Evolutionary conservation across 2,113 vertebrate species (phyloP), one percentile per base, ranked within the genome.

Genomic region (Morone saxatilis): DNA sequence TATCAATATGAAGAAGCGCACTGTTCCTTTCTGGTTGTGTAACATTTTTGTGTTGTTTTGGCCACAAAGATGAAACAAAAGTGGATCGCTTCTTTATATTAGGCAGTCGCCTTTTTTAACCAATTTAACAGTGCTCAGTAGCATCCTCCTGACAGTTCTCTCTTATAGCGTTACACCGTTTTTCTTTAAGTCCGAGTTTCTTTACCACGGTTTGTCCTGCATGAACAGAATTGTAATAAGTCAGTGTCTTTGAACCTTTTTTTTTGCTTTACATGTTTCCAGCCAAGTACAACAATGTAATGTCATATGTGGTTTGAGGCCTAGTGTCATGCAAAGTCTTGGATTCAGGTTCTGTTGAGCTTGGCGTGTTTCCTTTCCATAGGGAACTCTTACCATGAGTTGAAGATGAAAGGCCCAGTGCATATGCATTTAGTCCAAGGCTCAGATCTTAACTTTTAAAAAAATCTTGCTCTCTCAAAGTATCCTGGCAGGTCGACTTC

Each of bases 341-440:
- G 80, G 47, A 70, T 82, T 80, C n/a, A 41, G 53, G 53, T 75
- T 86, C 41, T 84, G 80, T 87, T 84, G 66, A 76, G 38, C 53
- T 84, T 84, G 50, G 72, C 75, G 17, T 61, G 20, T 82, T 90
- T 79, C 10, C 5, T 62, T 80, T 56, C 69, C 61, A 43, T 22
- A 12, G 67, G 71, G 60, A 86, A 80, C 53, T 69, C 71, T 71
- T 67, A 6, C 7, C 40, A 36, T 40, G 54, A 71, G 47, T 25
- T 7, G 47, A 43, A 70, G 69, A 88, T 83, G 68, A 86, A 83
- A 89, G 11, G n/a, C 53, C 51, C n/a, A 14, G 16, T 31, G 63
- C 53, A 50, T 53, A 62, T 65, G 41, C 43, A 22, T 11, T 41
- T 36, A 61, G 66, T 67, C 57, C 19, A 47, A 47, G 10, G 20